Base-by-base conservation (phyloP, 2,797 vertebrate genomes). In the Xenops minutus region DNA sequence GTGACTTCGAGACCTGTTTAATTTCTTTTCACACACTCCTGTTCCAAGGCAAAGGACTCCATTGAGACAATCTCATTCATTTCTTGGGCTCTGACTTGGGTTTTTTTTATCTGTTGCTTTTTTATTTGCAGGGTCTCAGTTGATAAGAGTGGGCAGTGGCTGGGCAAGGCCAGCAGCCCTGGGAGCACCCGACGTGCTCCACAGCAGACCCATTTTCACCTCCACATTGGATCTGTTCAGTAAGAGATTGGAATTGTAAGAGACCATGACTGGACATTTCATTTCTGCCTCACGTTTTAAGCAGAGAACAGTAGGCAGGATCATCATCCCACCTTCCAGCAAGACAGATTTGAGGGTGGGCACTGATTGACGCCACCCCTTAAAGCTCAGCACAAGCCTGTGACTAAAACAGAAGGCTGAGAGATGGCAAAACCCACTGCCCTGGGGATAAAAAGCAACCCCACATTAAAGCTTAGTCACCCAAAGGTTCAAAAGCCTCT, bases 161-260 rank as follows among this genome's bases (percentile, higher is more conserved):
- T 54, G 59, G 37, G 59, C 46, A 49, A 63, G 30, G 22, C 55
- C 67, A 24, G 6, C 43, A 43, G 49, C 32, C 62, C 55, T 39
- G 4, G 14, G 4, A 72, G 66, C 74, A 52, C 24, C 39, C n/a
- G 0, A 1, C 0, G 0, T 15, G 34, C 51, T 55, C 82, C 26
- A 43, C 61, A 59, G 21, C 5, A 56, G 16, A 22, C 14, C 51
- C 34, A 4, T 3, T 12, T 15, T 1, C 6, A 44, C 34, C 46
- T 24, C 85, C 48, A n/a, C 43, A 17, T 1, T 5, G 43, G 11
- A 32, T 29, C 46, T 58, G 55, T 5, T 32, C 41, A 3, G 14
- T 0, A 14, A 68, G 79, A 85, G 73, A n/a, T 1, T 39, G 32
- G 13, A 36, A 56, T 37, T 36, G 15, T 49, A 24, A 6, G 14